phyloP scores from a whole-genome alignment of 2,113 vertebrate genomes.

The Mus spicilegus region DNA sequence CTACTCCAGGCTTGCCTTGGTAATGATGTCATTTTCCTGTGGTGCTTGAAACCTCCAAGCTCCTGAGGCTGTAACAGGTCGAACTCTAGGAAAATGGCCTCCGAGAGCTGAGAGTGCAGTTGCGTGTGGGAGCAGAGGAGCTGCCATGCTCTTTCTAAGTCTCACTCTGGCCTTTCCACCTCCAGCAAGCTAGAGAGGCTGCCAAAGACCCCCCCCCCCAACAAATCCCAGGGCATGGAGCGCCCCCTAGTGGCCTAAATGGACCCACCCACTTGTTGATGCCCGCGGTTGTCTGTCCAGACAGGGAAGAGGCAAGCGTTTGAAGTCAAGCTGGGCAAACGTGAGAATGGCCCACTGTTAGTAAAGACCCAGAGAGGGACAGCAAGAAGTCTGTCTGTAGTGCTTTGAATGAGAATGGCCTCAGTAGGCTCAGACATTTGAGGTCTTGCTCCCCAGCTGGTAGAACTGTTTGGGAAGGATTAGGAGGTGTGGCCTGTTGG shows the following conservation, averaged over 20 bases:
- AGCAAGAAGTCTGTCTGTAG: not conserved
- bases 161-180: not conserved
- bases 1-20: not conserved
- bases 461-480: not conserved
- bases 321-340: not conserved
- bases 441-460: not conserved
- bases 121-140: not conserved
- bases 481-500: not conserved
- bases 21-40: not conserved
- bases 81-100: not conserved
- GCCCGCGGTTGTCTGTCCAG: not conserved
- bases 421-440: not conserved
- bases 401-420: not conserved
- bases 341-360: not conserved
- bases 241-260: conserved; percentile 67
- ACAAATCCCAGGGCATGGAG: conserved; percentile 52
- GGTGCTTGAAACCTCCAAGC: not conserved
- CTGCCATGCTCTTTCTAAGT: not conserved
- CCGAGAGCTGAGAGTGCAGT: not conserved
- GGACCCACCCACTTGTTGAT: not conserved
- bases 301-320: not conserved
- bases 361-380: not conserved
- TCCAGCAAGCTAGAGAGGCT: not conserved
- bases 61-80: not conserved
- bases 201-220: not conserved